Evolutionary conservation across 2,113 vertebrate genomes (phyloP).

Genomic region (Lichenostomus cassidix): DNA sequence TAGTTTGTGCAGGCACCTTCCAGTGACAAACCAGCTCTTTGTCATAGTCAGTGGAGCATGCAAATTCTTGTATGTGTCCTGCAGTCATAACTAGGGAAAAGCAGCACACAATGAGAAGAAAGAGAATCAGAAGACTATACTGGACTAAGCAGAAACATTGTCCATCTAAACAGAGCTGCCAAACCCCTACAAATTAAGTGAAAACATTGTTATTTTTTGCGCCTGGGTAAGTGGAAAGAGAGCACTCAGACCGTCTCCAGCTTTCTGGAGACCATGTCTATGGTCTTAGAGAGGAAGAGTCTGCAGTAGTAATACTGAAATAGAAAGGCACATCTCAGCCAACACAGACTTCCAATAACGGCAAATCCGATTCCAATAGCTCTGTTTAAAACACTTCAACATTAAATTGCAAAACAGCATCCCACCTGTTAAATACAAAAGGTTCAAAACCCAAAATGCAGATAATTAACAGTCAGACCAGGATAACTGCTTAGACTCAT

Average conservation of each 20-base stretch:
- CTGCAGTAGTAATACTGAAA: neutral
- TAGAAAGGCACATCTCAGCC: neutral
- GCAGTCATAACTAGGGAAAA: constrained; percentile 22
- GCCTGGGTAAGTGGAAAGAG: neutral
- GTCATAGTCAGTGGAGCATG: constrained; percentile 67
- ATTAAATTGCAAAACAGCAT: neutral
- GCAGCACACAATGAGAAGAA: neutral
- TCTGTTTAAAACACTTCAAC: neutral
- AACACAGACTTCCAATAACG: neutral
- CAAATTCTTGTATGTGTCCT: neutral
- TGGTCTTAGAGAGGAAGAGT: neutral
- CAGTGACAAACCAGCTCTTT: constrained; percentile 63
- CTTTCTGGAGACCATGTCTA: neutral
- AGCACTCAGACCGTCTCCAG: neutral
- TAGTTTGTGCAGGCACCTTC: neutral
- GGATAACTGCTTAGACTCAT: neutral
- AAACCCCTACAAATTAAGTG: neutral
- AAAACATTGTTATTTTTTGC: neutral
- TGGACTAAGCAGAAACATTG: neutral
- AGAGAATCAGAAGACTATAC: neutral
- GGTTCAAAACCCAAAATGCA: neutral
- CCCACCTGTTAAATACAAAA: neutral
- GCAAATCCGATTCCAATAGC: neutral
- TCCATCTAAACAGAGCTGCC: neutral
- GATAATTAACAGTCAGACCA: neutral